Evolutionary conservation across 2,888 invertebrate genomes (phyloP).

Genomic region (Chaitophorus viminalis): DNA sequence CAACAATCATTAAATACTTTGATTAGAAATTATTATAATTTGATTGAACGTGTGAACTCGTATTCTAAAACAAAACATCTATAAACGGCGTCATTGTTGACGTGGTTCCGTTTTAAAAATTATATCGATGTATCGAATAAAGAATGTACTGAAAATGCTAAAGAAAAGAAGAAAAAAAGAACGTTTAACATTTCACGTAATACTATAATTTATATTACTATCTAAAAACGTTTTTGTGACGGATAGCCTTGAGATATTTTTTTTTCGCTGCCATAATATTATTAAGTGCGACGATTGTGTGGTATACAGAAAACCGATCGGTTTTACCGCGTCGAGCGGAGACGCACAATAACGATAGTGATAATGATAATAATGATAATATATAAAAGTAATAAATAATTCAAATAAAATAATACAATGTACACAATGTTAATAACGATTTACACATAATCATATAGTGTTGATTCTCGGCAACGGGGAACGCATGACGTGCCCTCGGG

Average conservation of each 20-base stretch:
- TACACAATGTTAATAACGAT: background rate
- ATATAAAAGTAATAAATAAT: background rate
- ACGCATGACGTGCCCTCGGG: slow-evolving; percentile 82
- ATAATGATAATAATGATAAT: background rate
- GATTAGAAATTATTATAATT: no score
- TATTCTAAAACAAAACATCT: no score
- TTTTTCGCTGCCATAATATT: background rate
- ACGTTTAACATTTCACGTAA: background rate
- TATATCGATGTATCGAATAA: background rate
- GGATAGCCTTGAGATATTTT: slow-evolving; percentile 20
- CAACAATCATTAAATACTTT: no score
- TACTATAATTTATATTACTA: no score
- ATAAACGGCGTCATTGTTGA: no score
- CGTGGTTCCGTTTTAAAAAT: no score
- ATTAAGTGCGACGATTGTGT: background rate
- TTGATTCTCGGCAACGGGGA: slow-evolving; percentile 74
- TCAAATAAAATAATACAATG: background rate
- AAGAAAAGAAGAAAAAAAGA: background rate
- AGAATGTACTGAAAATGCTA: background rate
- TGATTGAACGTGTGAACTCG: no score
- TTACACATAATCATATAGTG: background rate
- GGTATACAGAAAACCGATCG: slow-evolving; percentile 3
- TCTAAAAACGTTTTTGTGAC: slow-evolving; percentile 10
- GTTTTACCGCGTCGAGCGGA: background rate
- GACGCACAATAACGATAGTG: background rate